phyloP scores from a whole-genome alignment of 1,140 invertebrate species.

The Conus ventricosus region DNA sequence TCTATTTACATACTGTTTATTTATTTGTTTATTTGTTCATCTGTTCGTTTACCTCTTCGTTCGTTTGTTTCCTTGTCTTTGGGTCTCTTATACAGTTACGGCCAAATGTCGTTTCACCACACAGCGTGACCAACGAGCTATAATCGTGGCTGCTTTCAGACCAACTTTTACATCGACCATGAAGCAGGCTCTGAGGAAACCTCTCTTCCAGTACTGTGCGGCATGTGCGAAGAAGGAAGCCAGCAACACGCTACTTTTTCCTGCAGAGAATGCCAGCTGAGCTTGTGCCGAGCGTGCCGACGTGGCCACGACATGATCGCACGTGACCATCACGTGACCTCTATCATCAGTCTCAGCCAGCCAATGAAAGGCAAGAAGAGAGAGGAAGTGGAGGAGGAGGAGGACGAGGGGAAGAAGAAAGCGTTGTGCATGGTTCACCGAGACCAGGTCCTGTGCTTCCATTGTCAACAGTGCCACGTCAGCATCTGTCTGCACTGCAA shows the following conservation, averaged over 20 bases:
- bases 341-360: neutral
- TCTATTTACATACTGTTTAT: no score
- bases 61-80: no score
- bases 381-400: no score
- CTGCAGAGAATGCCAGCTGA: slow-evolving; percentile 13
- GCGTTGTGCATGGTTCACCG: slow-evolving; percentile 7
- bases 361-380: neutral
- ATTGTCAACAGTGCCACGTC: slow-evolving; percentile 30
- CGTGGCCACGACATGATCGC: slow-evolving; percentile 15
- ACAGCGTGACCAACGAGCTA: no score
- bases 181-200: neutral
- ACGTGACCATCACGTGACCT: slow-evolving; percentile 7
- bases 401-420: neutral
- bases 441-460: slow-evolving; percentile 26
- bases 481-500: slow-evolving; percentile 30
- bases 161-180: slow-evolving; percentile 20
- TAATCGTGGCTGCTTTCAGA: neutral
- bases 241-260: neutral
- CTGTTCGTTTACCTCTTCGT: no score
- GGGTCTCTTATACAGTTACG: no score
- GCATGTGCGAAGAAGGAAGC: slow-evolving; percentile 25
- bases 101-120: no score
- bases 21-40: no score
- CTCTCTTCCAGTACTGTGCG: slow-evolving; percentile 6
- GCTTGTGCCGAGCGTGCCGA: slow-evolving; percentile 13